Base-by-base conservation (phyloP, 1,140 invertebrate genomes). In the Drosophila navojoa region DNA sequence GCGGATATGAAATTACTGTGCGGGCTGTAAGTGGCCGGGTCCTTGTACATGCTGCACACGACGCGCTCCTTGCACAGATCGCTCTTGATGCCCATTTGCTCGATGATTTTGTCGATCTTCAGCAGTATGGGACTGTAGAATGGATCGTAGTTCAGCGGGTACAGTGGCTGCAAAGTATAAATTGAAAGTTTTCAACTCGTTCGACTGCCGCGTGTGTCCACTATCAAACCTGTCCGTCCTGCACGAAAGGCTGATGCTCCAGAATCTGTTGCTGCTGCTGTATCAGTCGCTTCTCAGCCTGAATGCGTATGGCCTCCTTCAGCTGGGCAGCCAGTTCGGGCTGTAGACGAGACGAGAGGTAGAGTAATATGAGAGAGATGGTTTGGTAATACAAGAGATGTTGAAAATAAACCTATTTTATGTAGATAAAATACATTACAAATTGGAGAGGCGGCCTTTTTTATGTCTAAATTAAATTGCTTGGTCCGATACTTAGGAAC, bases 1-100 rank as follows among this genome's bases (percentile, higher is more conserved):
- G 95, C 95, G 16, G 96, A 97, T 5, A 97, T 93, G 42, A 97
- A 93, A 92, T 97, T 97, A 89, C 96, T 97, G 90, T 97, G 95
- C 1, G 96, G 96, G 70, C 95, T 95, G 79, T 95, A 97, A 68
- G 94, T 94, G 25, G 93, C 91, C 1, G 96, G 96, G 81, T 95
- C 95, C 81, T 96, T 96, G 92, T 97, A 97, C 93, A 97, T 95
- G 67, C 95, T 95, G 91, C 96, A 97, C 2, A 97, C 94, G 2
- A 96, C 93, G 75, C 96, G 92, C 81, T 97, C 96, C 62, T 94
- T 93, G 90, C 96, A 97, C 0, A 93, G 93, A 73, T 96, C 95
- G 3, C 96, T 96, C 1, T 84, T 90, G 1, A 94, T 93, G 22
- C 95, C 95, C 45, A 97, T 90, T 45, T 95, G 94, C 6, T 89